Evolutionary conservation across 1,140 invertebrate species (phyloP).

Genomic region (Cylas formicarius): DNA sequence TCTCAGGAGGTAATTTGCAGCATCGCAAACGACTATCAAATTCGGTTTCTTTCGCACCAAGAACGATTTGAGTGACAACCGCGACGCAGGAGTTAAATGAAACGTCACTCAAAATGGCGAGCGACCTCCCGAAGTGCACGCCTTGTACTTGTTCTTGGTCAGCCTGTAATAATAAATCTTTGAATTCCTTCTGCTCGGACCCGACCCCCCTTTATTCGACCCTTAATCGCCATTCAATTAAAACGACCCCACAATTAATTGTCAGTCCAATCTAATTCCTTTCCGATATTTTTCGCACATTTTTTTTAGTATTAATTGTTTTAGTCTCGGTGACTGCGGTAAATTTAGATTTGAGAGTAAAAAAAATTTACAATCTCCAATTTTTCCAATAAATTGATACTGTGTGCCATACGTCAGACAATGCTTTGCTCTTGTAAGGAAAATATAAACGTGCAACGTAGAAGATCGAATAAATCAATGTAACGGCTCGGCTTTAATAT

Average conservation of each 20-base stretch:
- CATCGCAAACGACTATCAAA: slow-evolving; percentile 33
- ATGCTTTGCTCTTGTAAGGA: too few relatives aligned
- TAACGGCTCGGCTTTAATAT: too few relatives aligned
- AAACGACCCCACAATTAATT: slow-evolving; percentile 20
- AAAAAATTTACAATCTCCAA: too few relatives aligned
- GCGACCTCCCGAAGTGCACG: slow-evolving; percentile 30
- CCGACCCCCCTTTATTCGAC: slow-evolving; percentile 9
- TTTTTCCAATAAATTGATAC: too few relatives aligned
- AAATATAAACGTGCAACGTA: too few relatives aligned
- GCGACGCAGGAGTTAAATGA: slow-evolving; percentile 40
- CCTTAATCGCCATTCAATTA: slow-evolving; percentile 26
- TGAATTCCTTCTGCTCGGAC: slow-evolving; percentile 23
- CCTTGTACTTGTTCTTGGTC: slow-evolving; percentile 39
- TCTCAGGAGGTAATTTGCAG: slow-evolving; percentile 37
- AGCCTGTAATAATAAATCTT: slow-evolving; percentile 39
- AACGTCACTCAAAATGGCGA: slow-evolving; percentile 41
- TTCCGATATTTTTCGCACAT: too few relatives aligned
- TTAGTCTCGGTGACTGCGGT: too few relatives aligned
- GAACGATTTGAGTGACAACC: slow-evolving; percentile 36
- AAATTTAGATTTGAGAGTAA: too few relatives aligned
- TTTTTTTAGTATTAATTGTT: too few relatives aligned
- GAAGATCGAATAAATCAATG: too few relatives aligned
- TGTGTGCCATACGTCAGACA: too few relatives aligned
- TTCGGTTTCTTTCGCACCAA: slow-evolving; percentile 29
- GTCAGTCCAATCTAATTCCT: too few relatives aligned